Evolutionary conservation across 2,888 invertebrate species (phyloP).

Genomic region (Merodon equestris): DNA sequence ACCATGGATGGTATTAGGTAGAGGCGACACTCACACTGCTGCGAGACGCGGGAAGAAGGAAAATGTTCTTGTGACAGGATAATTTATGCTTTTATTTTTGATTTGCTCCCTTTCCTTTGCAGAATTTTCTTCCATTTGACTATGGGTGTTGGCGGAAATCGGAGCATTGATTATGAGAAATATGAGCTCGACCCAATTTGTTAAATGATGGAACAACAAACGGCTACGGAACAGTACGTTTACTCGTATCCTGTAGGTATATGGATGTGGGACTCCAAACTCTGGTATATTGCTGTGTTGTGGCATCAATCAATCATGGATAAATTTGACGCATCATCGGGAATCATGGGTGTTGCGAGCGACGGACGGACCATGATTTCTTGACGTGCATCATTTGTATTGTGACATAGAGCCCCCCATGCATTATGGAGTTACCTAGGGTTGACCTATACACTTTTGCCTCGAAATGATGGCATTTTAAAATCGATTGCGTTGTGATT

Average conservation of each 20-base stretch:
- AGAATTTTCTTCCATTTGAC: background rate
- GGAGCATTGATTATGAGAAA: slow-evolving; percentile 60
- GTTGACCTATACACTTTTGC: no score
- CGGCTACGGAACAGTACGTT: slow-evolving; percentile 36
- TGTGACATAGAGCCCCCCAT: no score
- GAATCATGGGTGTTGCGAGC: slow-evolving; percentile 13
- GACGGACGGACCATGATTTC: no score
- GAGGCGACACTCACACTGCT: background rate
- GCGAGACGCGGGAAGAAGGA: slow-evolving; percentile 18
- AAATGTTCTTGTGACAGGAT: slow-evolving; percentile 59
- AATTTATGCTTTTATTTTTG: slow-evolving; percentile 66
- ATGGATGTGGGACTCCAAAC: no score
- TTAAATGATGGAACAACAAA: slow-evolving; percentile 59
- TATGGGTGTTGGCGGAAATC: background rate
- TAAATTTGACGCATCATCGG: slow-evolving; percentile 22
- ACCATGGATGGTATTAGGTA: slow-evolving; percentile 4
- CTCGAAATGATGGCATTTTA: no score
- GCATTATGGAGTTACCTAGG: no score
- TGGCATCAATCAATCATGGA: slow-evolving; percentile 34
- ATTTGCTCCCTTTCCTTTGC: slow-evolving; percentile 32
- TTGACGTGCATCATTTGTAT: no score
- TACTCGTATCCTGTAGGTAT: slow-evolving; percentile 39
- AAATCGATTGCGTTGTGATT: no score
- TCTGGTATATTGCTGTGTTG: background rate
- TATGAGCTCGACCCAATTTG: slow-evolving; percentile 66